Evolutionary conservation across 2,797 vertebrate genomes (phyloP).

Genomic region (Acrossocheilus fasciatus): DNA sequence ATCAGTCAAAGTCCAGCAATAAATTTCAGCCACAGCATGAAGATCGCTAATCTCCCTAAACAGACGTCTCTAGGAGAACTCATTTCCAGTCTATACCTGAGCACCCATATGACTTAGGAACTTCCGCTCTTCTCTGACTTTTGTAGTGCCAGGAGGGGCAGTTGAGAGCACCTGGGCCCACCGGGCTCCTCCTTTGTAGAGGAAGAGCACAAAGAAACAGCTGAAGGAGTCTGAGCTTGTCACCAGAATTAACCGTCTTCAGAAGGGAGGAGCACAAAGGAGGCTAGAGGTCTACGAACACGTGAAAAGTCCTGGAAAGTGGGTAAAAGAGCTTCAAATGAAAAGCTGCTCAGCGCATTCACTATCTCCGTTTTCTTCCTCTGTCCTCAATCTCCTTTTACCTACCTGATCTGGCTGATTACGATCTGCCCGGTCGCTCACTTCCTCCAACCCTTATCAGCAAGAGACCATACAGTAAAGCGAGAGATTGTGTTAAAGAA

Average conservation of each 20-base stretch:
- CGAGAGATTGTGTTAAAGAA: slow-evolving; percentile 1
- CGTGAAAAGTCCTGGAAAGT: slow-evolving; percentile 50
- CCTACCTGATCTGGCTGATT: slow-evolving; percentile 30
- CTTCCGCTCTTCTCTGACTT: slow-evolving; percentile 37
- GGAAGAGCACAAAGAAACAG: slow-evolving; percentile 62
- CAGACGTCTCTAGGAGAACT: slow-evolving; percentile 14
- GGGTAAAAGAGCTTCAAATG: slow-evolving; percentile 33
- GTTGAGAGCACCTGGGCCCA: slow-evolving; percentile 53
- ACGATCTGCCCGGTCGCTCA: slow-evolving; percentile 17
- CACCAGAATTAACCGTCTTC: slow-evolving; percentile 60
- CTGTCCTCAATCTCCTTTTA: slow-evolving; percentile 23
- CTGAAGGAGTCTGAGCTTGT: slow-evolving; percentile 64
- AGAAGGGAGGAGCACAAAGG: slow-evolving; percentile 33
- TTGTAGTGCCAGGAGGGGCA: slow-evolving; percentile 38
- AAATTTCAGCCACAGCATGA: slow-evolving; percentile 9
- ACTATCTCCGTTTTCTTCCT: not conserved
- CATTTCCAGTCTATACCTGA: slow-evolving; percentile 23
- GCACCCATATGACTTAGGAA: slow-evolving; percentile 41
- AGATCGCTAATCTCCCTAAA: slow-evolving; percentile 19
- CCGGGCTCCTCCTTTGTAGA: slow-evolving; percentile 53
- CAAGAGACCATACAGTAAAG: slow-evolving; percentile 27
- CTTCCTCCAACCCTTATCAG: slow-evolving; percentile 44
- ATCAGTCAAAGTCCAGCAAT: slow-evolving; percentile 28
- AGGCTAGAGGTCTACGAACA: slow-evolving; percentile 32
- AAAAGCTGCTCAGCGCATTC: slow-evolving; percentile 6